Evolutionary conservation across 2,797 vertebrate species (phyloP).

Genomic region (Acrocephalus scirpaceus): DNA sequence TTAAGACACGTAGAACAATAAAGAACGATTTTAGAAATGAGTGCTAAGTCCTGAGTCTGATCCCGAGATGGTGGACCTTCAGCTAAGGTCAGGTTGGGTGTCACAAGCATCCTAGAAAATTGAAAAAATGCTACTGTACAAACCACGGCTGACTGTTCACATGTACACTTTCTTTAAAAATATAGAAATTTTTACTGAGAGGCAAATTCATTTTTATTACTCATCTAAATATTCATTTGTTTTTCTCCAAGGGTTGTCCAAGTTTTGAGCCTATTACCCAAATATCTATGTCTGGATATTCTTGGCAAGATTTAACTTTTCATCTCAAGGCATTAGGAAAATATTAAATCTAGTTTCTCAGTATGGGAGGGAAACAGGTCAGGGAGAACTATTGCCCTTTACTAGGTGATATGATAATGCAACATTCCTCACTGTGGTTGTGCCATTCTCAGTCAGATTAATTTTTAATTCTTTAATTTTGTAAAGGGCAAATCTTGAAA

Average conservation of each 20-base stretch:
- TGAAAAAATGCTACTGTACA: not conserved
- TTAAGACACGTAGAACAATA: not conserved
- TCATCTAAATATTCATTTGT: not conserved
- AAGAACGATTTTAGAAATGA: not conserved
- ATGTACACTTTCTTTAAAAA: not conserved
- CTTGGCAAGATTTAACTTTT: constrained; percentile 24
- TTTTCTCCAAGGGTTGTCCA: not conserved
- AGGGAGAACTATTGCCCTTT: not conserved
- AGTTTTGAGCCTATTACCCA: not conserved
- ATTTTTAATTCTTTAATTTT: constrained; percentile 74
- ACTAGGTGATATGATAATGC: constrained; percentile 17
- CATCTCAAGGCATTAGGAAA: constrained; percentile 29
- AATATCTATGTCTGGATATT: not conserved
- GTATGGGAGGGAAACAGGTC: not conserved
- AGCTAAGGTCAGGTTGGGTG: not conserved
- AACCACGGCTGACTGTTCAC: not conserved
- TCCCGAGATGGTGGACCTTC: not conserved
- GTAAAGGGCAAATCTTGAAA: constrained; percentile 63
- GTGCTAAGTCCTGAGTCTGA: not conserved
- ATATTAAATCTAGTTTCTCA: constrained; percentile 31
- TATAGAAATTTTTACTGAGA: not conserved
- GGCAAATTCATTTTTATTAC: not conserved
- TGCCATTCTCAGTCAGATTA: constrained; percentile 50
- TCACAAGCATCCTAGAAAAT: not conserved
- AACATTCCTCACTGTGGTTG: constrained; percentile 26